These are phyloP conservation scores for Spongia lamella DNA, from an alignment of 37 sponge, comb jelly and placozoan species.

Conservation along the genomic window DNA sequence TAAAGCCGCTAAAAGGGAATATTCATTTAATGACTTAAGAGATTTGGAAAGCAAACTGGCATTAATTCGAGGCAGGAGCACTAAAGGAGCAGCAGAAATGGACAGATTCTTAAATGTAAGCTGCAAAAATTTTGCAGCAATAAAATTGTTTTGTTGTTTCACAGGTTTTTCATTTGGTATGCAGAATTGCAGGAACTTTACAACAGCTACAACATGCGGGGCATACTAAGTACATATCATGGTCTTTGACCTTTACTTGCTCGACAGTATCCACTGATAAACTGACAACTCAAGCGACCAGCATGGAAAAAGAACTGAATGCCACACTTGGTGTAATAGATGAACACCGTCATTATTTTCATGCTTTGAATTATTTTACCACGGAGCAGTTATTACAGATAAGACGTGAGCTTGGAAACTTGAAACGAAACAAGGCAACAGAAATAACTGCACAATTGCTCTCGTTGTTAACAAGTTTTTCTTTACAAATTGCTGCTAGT, in stretches of 20 bases:
- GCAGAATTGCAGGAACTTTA: constrained; percentile 49
- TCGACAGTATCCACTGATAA: not conserved
- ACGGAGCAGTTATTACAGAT: constrained; percentile 58
- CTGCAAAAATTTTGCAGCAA: not conserved
- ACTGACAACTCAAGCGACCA: constrained; percentile 34
- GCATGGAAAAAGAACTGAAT: constrained; percentile 43
- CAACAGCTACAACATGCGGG: constrained; percentile 48
- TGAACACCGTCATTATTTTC: constrained; percentile 20
- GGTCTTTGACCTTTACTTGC: constrained; percentile 25
- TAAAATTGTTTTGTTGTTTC: not conserved
- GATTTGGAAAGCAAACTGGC: constrained; percentile 82
- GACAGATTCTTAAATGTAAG: constrained; percentile 60
- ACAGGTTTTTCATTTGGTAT: constrained; percentile 45
- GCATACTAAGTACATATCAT: constrained; percentile 38
- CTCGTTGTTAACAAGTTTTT: no score
- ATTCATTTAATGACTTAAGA: constrained; percentile 62
- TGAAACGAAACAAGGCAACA: not conserved
- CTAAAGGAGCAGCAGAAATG: constrained; percentile 46
- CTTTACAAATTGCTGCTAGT: no score
- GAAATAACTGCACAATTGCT: no score
- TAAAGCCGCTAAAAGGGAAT: constrained; percentile 24
- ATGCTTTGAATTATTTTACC: constrained; percentile 74
- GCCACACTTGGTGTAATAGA: constrained; percentile 34
- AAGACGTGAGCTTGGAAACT: constrained; percentile 30
- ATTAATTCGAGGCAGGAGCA: constrained; percentile 68